These are phyloP conservation scores for Synanthedon tipuliformis DNA, from an alignment of 2,888 invertebrate genomes.

Conservation along the genomic window DNA sequence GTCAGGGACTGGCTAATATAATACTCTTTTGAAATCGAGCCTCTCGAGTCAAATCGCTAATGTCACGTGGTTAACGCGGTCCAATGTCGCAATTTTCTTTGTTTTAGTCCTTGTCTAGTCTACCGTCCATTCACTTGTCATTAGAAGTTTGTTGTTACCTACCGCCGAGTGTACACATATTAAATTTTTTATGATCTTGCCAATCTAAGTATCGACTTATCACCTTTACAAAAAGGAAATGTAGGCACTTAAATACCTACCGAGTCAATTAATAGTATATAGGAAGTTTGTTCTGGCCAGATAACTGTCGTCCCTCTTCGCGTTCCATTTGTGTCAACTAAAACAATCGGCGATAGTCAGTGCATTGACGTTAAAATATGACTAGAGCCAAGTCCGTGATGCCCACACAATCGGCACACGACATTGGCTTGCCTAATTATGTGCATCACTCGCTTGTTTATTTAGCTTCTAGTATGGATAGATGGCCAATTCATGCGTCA, in stretches of 20 bases:
- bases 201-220: no score
- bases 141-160: not conserved
- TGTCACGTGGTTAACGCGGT: not conserved
- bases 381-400: slow-evolving; percentile 7
- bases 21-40: not conserved
- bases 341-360: not conserved
- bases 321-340: not conserved
- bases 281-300: no score
- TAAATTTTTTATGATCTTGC: no score
- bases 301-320: no score
- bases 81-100: not conserved
- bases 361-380: not conserved
- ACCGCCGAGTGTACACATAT: no score
- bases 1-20: not conserved
- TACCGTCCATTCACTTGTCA: not conserved
- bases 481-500: slow-evolving; percentile 37
- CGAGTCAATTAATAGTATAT: no score
- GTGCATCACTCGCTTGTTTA: slow-evolving; percentile 17
- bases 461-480: not conserved
- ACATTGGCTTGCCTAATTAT: slow-evolving; percentile 53
- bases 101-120: not conserved
- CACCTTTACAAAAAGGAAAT: no score
- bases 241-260: no score
- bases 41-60: not conserved
- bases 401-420: slow-evolving; percentile 19